phyloP scores from a whole-genome alignment of 2,888 invertebrate species.

The Andrena praecox region DNA sequence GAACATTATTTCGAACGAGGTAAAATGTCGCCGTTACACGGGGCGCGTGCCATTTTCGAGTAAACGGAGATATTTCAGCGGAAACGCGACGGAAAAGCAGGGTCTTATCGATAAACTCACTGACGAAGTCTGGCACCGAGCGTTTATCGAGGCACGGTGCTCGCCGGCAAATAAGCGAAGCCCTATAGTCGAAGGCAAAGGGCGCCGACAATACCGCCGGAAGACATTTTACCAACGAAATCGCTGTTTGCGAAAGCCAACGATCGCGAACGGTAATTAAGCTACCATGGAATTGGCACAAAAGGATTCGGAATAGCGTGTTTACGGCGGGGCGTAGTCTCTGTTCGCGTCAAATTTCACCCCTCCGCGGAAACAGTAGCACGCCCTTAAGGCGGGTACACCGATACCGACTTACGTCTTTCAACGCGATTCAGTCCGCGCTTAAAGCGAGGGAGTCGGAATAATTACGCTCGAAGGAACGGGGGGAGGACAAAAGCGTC shows the following conservation, averaged over 20 bases:
- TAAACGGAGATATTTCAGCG: background rate
- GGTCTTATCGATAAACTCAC: background rate
- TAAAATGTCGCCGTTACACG: background rate
- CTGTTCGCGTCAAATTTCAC: background rate
- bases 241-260: background rate
- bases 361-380: background rate
- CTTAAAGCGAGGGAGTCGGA: background rate
- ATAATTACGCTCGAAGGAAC: conserved; percentile 15
- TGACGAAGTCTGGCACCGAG: background rate
- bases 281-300: background rate
- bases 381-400: background rate
- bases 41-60: background rate
- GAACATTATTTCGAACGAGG: background rate
- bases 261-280: background rate
- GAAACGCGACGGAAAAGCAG: background rate
- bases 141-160: background rate
- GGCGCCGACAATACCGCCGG: background rate
- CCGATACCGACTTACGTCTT: background rate
- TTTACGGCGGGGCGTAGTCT: background rate
- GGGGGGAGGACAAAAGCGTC: background rate
- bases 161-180: background rate
- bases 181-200: background rate
- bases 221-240: background rate
- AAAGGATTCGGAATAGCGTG: background rate
- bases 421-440: background rate